phyloP scores from a whole-genome alignment of 1,140 invertebrate genomes.

The Platyscapa corneri region DNA sequence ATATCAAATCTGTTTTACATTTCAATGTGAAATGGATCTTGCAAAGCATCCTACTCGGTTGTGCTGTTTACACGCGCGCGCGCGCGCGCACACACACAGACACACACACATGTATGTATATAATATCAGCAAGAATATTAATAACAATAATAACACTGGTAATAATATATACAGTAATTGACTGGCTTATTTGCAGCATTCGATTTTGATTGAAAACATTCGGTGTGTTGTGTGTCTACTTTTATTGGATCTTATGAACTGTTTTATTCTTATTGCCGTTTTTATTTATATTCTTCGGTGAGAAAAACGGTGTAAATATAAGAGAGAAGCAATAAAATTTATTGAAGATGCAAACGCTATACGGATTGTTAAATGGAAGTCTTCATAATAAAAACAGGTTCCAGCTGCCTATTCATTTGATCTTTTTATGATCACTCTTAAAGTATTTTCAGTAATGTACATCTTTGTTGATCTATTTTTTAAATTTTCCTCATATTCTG shows the following conservation, averaged over 20 bases:
- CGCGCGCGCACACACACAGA: too few species aligned
- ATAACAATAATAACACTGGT: too few species aligned
- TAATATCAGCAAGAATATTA: too few species aligned
- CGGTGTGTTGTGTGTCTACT: background rate
- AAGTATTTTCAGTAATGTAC: background rate
- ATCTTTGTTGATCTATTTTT: background rate
- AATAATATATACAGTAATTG: background rate
- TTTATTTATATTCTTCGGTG: background rate
- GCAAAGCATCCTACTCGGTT: background rate
- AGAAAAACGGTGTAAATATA: slow-evolving; percentile 3
- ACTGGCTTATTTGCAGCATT: background rate
- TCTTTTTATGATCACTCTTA: background rate
- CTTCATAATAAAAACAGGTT: background rate
- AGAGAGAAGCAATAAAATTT: background rate
- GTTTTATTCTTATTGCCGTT: background rate
- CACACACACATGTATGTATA: too few species aligned
- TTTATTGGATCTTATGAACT: background rate
- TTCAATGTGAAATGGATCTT: background rate
- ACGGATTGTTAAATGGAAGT: background rate
- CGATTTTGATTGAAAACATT: background rate
- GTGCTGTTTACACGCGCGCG: too few species aligned
- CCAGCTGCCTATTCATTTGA: background rate
- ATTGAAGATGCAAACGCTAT: background rate
- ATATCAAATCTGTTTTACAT: background rate
- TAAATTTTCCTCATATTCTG: background rate